phyloP scores from a whole-genome alignment of 1,140 invertebrate species.

The Trichonephila inaurata region DNA sequence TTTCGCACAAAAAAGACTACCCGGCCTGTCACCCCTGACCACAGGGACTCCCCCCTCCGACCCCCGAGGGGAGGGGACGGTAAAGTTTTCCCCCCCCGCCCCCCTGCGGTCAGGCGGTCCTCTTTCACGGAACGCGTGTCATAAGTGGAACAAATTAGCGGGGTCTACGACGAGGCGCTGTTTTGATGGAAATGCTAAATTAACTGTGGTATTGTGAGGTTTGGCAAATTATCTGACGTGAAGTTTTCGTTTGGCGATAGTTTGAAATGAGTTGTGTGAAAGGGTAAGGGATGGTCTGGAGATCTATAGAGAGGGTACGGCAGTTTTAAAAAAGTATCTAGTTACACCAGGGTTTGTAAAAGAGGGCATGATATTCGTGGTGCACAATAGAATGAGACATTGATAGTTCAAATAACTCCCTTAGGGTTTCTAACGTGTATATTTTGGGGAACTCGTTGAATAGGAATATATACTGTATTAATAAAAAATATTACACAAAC shows the following conservation, averaged over 20 bases:
- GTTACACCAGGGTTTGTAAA: too few relatives aligned
- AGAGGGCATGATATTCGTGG: too few relatives aligned
- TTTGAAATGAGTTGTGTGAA: slow-evolving; percentile 16
- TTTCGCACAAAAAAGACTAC: slow-evolving; percentile 67
- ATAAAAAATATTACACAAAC: too few relatives aligned
- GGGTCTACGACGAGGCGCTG: background rate
- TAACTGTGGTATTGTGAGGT: slow-evolving; percentile 57
- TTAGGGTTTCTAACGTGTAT: too few relatives aligned
- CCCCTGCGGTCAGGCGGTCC: slow-evolving; percentile 25
- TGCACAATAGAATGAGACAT: too few relatives aligned
- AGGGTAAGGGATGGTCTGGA: background rate
- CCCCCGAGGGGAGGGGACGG: slow-evolving; percentile 26
- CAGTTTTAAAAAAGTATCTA: too few relatives aligned
- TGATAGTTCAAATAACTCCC: too few relatives aligned
- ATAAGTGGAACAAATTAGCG: slow-evolving; percentile 43
- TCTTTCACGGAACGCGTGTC: background rate
- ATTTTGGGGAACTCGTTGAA: too few relatives aligned
- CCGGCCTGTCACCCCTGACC: slow-evolving; percentile 57
- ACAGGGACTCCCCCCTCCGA: background rate
- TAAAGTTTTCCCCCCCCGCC: background rate
- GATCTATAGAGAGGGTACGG: too few relatives aligned
- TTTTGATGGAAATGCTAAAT: slow-evolving; percentile 68
- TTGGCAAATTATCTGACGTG: slow-evolving; percentile 19
- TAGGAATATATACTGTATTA: too few relatives aligned
- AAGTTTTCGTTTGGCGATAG: slow-evolving; percentile 11